Evolutionary conservation across 2,888 invertebrate species (phyloP), one percentile per base, ranked within the genome.

Genomic region (Catocala sponsa): DNA sequence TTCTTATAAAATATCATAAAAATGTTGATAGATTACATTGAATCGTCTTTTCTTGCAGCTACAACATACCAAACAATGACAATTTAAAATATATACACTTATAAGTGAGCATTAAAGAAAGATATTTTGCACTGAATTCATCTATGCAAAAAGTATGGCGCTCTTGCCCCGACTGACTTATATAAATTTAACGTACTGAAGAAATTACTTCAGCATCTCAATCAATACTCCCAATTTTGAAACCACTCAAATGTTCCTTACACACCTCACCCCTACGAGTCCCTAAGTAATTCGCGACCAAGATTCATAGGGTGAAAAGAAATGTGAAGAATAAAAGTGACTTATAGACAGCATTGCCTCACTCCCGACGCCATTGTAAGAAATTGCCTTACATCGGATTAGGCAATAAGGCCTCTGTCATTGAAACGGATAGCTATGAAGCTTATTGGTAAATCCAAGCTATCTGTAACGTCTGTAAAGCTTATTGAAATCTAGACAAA

Each of bases 261-360:
- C 9, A 47, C 25, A 47, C 25, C 25, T 25, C 25, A 1, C 25
- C 13, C 6, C 12, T 25, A 15, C 12, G 42, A 47, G 32, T 15
- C 53, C n/a, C 6, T 5, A 54, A 54, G 54, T 48, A 47, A 49
- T 59, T 54, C 12, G 42, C 11, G 13, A 47, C n/a, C 44, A 44
- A 12, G 38, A 42, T 53, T 59, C 42, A 47, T 43, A 12, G 43
- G 11, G 11, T 43, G 42, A 48, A 59, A 59, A 59, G 53, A 47
- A 57, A 44, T 43, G 48, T 47, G 47, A 48, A 33, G 48, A 5
- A 63, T 63, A 63, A 63, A 68, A 65, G 63, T 65, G 59, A 75
- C 52, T 53, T 59, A 60, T 49, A 57, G 54, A 35, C 25, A 47
- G 13, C 56, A 68, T 68, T 75, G 72, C 59, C 68, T 59, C 56